Percentiles rank a stretch among this genome's conserved stretches.
phyloP scores from a whole-genome alignment of 2,113 vertebrate genomes.

The Anser brachyrhynchus region DNA sequence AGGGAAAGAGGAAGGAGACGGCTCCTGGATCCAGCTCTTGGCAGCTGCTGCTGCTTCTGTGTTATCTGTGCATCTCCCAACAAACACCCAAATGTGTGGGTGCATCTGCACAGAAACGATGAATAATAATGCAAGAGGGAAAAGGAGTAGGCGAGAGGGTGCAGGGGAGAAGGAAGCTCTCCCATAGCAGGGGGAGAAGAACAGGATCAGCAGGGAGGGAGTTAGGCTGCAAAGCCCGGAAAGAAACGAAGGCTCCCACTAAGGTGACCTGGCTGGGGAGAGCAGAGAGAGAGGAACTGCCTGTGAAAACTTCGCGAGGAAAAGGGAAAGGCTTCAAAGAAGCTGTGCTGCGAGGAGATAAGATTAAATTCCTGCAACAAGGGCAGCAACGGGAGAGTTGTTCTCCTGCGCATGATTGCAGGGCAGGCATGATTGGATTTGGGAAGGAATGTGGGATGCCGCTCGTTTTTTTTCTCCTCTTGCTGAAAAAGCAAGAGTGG shows the following conservation, averaged over 20 bases:
- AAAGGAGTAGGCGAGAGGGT: conserved; percentile 35
- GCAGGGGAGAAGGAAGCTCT: conserved; percentile 18
- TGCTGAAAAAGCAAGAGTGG: background rate
- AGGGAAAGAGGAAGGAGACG: background rate
- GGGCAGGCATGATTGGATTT: background rate
- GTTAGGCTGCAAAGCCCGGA: background rate
- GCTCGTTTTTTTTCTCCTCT: background rate
- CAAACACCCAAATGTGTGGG: conserved; percentile 56
- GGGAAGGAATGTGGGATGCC: background rate
- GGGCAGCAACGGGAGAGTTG: background rate
- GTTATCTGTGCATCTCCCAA: conserved; percentile 2
- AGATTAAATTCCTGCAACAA: background rate
- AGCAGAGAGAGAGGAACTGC: background rate
- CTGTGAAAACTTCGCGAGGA: background rate
- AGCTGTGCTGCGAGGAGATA: background rate
- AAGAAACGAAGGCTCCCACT: background rate
- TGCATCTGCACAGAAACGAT: conserved; percentile 21
- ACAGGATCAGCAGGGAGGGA: background rate
- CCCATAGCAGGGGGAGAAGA: background rate
- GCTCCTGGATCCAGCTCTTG: background rate
- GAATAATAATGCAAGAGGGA: conserved; percentile 43
- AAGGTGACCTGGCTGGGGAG: background rate
- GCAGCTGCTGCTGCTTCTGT: conserved; percentile 1
- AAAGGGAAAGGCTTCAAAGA: background rate
- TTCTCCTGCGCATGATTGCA: background rate